Evolutionary conservation across 2,888 invertebrate genomes (phyloP).

Genomic region (Nipponacmea schrenckii): DNA sequence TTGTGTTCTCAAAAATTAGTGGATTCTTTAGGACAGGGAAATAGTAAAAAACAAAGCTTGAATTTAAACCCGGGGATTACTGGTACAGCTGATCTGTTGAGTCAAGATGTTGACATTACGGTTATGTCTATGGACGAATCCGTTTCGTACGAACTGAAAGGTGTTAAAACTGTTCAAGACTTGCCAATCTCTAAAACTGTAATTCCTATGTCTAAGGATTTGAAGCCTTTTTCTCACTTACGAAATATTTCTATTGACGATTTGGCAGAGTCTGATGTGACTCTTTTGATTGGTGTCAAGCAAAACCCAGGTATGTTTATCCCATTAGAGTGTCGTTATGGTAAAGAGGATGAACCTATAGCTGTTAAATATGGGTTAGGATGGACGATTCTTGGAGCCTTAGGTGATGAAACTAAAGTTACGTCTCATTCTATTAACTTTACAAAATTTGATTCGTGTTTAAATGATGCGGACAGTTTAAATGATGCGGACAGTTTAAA

Average conservation of each 20-base stretch:
- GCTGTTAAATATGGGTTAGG: not conserved
- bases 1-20: not conserved
- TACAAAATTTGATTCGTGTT: not conserved
- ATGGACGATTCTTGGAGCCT: not conserved
- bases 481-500: not conserved
- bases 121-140: not conserved
- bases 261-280: not conserved
- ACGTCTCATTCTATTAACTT: too few relatives aligned
- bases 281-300: not conserved
- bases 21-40: not conserved
- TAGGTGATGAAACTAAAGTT: not conserved
- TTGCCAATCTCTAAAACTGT: not conserved
- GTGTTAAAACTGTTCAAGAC: conserved; percentile 1
- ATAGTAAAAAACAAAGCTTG: not conserved
- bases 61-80: not conserved
- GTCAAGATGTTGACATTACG: not conserved
- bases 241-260: not conserved
- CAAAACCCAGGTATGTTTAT: not conserved
- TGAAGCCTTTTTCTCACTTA: not conserved
- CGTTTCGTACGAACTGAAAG: not conserved
- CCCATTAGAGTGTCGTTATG: not conserved
- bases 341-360: not conserved
- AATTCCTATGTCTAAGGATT: not conserved
- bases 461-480: too few relatives aligned
- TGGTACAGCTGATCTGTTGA: not conserved